Evolutionary conservation across 1,140 invertebrate genomes (phyloP), one percentile per base, ranked within the genome.

Genomic region (Thalassaphorura encarpata): DNA sequence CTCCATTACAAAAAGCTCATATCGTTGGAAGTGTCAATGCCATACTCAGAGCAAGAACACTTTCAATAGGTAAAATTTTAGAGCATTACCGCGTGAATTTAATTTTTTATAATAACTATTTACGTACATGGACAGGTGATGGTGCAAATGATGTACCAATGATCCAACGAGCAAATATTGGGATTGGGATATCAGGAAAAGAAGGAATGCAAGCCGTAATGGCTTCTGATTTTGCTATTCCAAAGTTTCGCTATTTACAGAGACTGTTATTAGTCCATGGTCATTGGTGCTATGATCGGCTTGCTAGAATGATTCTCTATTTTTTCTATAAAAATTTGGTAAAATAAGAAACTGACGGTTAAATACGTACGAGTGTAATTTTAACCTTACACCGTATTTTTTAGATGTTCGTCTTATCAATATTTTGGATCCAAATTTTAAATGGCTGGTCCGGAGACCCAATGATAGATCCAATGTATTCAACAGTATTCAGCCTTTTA

Each of bases 321-420:
- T 96, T 95, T 75, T 96, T 96, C 70, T 93, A 95, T 69, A 97
- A 97, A 74, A 97, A 94, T 77, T 84, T 90, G 61, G 87, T 89
- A 75, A 79, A n/a, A 80, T 56, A 28, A 47, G 2, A 8, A 1
- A 11, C n/a, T n/a, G 11, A n/a, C 19, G 6, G 6, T 13, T 11
- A 43, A 21, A 6, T n/a, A 6, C 13, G 23, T 48, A 11, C 6
- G 13, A 16, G 16, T 48, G 46, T 48, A 23, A 16, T n/a, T 47
- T n/a, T n/a, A n/a, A 18, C 6, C 11, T 36, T n/a, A 36, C 33
- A 48, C 28, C 28, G 31, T 54, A 29, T 64, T 66, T 76, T 74
- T 2, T 73, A 88, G 84, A 85, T 85, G 23, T 91, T 93, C 72
- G 89, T 94, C 66, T 92, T 93, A 75, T 76, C 93, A 24, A 82